Evolutionary conservation across 2,113 vertebrate genomes (phyloP).

Genomic region (Piaya cayana): DNA sequence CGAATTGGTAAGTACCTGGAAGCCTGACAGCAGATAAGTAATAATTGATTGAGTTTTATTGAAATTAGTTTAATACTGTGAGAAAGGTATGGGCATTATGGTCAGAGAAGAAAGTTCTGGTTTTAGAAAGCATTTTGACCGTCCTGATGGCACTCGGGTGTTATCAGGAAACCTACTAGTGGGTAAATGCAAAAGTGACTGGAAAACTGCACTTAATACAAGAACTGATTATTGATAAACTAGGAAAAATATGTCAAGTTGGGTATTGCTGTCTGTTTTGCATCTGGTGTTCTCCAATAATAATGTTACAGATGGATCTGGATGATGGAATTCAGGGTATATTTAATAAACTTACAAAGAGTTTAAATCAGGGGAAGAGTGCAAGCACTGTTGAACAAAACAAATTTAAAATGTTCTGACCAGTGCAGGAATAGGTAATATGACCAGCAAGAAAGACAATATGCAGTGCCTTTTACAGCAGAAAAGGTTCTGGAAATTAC

Average conservation of each 20-base stretch:
- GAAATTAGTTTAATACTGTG: not conserved
- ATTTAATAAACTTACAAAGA: not conserved
- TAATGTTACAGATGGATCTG: not conserved
- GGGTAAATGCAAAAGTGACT: not conserved
- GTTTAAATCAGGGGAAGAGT: not conserved
- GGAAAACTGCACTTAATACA: not conserved
- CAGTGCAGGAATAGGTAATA: not conserved
- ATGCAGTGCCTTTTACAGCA: not conserved
- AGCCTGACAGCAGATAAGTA: not conserved
- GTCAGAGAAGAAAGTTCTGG: not conserved
- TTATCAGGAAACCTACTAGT: not conserved
- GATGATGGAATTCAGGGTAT: not conserved
- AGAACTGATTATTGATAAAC: not conserved
- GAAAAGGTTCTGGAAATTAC: not conserved
- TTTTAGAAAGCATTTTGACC: not conserved
- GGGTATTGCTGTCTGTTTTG: not conserved
- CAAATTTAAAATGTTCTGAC: not conserved
- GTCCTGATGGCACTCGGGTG: not conserved
- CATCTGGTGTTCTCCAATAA: not conserved
- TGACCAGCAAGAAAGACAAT: not conserved
- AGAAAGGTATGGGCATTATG: not conserved
- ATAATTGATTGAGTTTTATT: not conserved
- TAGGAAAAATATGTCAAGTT: not conserved
- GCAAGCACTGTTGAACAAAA: not conserved
- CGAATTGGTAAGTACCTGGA: not conserved